Conservation (phyloP, 2,113 vertebrate species). For the Sorex fumeus region DNA sequence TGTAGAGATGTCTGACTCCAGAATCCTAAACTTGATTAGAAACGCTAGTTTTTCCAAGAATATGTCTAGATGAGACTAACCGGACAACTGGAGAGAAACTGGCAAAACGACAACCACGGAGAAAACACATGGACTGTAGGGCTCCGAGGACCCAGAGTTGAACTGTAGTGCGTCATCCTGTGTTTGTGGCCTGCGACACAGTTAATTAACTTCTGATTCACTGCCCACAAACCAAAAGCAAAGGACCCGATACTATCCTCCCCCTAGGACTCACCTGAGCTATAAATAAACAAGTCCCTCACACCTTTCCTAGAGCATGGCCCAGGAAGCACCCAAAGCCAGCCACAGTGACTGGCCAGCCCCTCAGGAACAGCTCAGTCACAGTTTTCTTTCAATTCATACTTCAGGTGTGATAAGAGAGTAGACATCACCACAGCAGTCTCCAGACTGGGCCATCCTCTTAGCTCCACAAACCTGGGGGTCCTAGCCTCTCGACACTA, state of each 20-base stretch:
- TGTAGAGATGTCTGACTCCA: not conserved
- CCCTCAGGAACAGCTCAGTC: not conserved
- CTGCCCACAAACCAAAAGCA: not conserved
- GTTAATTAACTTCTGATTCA: not conserved
- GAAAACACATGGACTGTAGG: not conserved
- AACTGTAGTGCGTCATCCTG: not conserved
- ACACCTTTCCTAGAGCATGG: not conserved
- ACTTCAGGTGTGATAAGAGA: not conserved
- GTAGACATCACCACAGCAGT: not conserved
- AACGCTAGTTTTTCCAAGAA: constrained; percentile 40
- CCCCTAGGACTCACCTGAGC: not conserved
- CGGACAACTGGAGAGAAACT: not conserved
- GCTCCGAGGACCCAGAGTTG: not conserved
- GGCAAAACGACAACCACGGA: not conserved
- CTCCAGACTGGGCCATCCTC: not conserved
- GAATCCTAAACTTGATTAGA: constrained; percentile 3
- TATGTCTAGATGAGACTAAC: not conserved
- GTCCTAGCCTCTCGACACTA: not conserved
- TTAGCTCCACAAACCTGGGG: not conserved
- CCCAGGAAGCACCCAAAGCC: not conserved
- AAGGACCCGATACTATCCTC: not conserved
- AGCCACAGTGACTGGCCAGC: not conserved
- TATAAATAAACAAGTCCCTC: constrained; percentile 28
- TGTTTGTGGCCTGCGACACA: constrained; percentile 22
- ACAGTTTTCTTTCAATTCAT: not conserved